phyloP scores from a whole-genome alignment of 2,113 vertebrate genomes.

The Typhlomys cinereus region DNA sequence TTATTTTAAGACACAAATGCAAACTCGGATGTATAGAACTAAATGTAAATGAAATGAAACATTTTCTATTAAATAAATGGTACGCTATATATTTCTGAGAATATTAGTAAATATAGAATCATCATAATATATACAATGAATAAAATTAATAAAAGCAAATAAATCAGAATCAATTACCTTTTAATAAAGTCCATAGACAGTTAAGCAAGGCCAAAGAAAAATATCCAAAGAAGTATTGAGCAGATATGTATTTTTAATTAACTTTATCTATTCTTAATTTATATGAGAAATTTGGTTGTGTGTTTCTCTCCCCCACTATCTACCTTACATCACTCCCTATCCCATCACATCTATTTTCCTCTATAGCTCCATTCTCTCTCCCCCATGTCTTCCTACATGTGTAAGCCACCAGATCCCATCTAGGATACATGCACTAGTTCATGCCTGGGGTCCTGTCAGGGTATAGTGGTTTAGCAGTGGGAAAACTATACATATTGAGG shows the following conservation, averaged over 20 bases:
- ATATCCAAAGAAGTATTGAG: background rate
- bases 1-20: background rate
- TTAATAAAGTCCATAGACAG: background rate
- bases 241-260: background rate
- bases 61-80: background rate
- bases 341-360: too few relatives aligned
- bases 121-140: background rate
- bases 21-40: background rate
- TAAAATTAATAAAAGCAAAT: background rate
- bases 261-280: too few relatives aligned
- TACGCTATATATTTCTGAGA: background rate
- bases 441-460: too few relatives aligned
- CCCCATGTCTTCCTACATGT: too few relatives aligned
- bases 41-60: background rate
- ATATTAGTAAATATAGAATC: background rate
- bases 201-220: background rate
- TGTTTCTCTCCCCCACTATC: too few relatives aligned
- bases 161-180: background rate
- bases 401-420: too few relatives aligned
- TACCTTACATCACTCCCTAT: too few relatives aligned
- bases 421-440: too few relatives aligned
- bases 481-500: too few relatives aligned
- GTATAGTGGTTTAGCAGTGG: too few relatives aligned
- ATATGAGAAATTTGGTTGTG: too few relatives aligned
- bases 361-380: too few relatives aligned